Evolutionary conservation across 2,888 invertebrate genomes (phyloP), one percentile per base, ranked within the genome.

Genomic region (Chymomyza caudatula): DNA sequence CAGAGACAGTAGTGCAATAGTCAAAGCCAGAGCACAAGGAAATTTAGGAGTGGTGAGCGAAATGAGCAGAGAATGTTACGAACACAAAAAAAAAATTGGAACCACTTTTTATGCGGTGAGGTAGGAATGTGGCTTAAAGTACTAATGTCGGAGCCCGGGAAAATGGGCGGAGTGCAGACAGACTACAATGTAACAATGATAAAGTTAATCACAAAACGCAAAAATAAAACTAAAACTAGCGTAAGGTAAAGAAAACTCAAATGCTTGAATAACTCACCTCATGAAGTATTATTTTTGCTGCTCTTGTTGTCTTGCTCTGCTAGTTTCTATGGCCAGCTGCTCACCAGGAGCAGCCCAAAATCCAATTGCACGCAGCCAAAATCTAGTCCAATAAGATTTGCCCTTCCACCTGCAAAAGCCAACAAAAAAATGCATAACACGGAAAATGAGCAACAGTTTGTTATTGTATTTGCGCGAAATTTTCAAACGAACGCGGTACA

Each of bases 41-140:
- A 51, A 20, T 17, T 20, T 13, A 51, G 51, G 51, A 19, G 23
- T 53, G 53, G 53, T 53, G 25, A 57, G 57, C 29, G n/a, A 57
- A 42, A 44, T 56, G 37, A 17, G 29, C 19, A 55, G 43, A 17
- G 22, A 44, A 43, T 43, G 47, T 15, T 11, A 54, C 51, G 13
- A 42, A 54, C 57, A 56, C 19, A 60, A 67, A 56, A 61, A 70
- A 66, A 79, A 81, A 83, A 85, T n/a, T 70, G 78, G 85, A 77
- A 82, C 83, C 82, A 82, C 86, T 86, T 84, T 84, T 84, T 84
- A 70, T 78, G 57, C 71, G 76, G 83, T 80, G 83, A 83, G 83
- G 83, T 83, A 83, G 83, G 83, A 85, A 86, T 63, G 54, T 62
- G 65, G 67, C 71, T 68, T 53, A 55, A 67, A 59, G 57, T 71